Evolutionary conservation across 2,888 invertebrate species (phyloP).

Genomic region (Odontomyia ornata): DNA sequence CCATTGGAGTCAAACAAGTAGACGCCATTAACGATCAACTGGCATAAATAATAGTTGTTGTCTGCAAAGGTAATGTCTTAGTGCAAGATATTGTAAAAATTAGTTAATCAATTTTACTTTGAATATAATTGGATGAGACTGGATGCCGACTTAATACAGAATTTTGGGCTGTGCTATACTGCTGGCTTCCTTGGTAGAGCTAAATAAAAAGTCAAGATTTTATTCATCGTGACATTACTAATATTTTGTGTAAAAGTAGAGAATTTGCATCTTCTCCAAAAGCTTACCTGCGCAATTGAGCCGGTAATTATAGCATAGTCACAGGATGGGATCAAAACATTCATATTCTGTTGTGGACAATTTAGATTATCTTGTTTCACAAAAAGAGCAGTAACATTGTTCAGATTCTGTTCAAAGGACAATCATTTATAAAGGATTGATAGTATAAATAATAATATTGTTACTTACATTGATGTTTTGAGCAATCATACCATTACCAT

Average conservation of each 20-base stretch:
- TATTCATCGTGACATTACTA: background rate
- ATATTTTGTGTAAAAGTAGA: background rate
- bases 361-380: background rate
- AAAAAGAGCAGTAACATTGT: conserved; percentile 36
- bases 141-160: conserved; percentile 50
- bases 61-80: conserved; percentile 65
- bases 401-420: background rate
- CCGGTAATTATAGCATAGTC: conserved; percentile 12
- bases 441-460: background rate
- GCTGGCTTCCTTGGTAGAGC: conserved; percentile 4
- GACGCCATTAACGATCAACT: conserved; percentile 74
- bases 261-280: too few species aligned
- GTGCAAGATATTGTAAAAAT: background rate
- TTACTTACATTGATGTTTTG: conserved; percentile 27
- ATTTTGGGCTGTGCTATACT: conserved; percentile 44
- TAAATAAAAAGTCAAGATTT: background rate
- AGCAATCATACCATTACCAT: conserved; percentile 11
- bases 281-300: conserved; percentile 1
- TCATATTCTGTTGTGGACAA: conserved; percentile 13
- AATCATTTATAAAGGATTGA: background rate
- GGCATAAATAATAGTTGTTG: conserved; percentile 78
- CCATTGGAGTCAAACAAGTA: conserved; percentile 79
- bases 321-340: background rate
- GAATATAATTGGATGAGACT: conserved; percentile 46
- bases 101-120: conserved; percentile 14